These are phyloP conservation scores for Caenorhabditis sp. DNA, from an alignment of 2,888 invertebrate genomes.

Conservation along the genomic window DNA sequence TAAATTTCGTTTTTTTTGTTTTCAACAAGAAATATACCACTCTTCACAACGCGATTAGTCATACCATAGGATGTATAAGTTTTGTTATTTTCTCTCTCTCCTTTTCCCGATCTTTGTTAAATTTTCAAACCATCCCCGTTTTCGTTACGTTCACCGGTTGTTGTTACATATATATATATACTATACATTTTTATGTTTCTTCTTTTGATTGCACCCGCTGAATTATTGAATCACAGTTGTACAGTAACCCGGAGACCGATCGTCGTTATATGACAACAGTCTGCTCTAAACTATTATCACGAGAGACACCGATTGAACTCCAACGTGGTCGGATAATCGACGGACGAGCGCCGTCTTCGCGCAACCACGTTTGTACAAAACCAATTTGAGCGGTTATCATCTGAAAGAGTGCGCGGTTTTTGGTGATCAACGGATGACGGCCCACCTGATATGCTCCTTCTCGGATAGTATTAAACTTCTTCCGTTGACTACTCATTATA, in stretches of 20 bases:
- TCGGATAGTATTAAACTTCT: slow-evolving; percentile 43
- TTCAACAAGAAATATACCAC: too few relatives aligned
- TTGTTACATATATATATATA: background rate
- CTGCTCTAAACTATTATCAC: background rate
- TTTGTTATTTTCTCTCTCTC: background rate
- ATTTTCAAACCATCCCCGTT: background rate
- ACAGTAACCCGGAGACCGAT: background rate
- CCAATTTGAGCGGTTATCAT: slow-evolving; percentile 37
- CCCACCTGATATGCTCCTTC: slow-evolving; percentile 48
- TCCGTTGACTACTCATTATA: slow-evolving; percentile 38
- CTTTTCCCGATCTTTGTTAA: background rate
- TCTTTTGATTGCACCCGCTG: background rate
- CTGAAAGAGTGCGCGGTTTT: slow-evolving; percentile 13
- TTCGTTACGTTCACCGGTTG: background rate
- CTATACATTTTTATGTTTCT: background rate
- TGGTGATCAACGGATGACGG: too few relatives aligned
- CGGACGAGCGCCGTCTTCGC: slow-evolving; percentile 7
- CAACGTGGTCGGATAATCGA: slow-evolving; percentile 4
- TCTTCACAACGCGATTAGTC: background rate
- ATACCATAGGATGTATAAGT: background rate
- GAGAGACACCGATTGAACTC: background rate
- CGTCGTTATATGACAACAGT: background rate
- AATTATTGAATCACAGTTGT: background rate
- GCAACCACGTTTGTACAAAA: slow-evolving; percentile 39
- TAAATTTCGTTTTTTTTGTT: too few relatives aligned